Evolutionary conservation across 2,797 vertebrate species (phyloP).

Genomic region (Helostoma temminkii): DNA sequence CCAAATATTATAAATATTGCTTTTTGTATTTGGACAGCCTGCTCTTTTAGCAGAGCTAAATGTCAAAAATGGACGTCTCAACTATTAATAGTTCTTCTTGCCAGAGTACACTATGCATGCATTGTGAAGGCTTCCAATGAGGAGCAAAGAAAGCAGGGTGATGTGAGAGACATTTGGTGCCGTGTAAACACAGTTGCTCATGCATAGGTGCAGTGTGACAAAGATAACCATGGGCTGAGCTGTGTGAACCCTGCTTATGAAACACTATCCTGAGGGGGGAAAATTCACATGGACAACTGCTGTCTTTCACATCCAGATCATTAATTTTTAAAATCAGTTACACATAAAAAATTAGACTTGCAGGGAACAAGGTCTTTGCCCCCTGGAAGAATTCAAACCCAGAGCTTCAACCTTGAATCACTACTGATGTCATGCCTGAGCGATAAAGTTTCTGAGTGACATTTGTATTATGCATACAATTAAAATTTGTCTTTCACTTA

Average conservation of each 20-base stretch:
- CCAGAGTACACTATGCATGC: conserved; percentile 5
- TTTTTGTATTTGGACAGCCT: conserved; percentile 30
- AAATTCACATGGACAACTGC: conserved; percentile 24
- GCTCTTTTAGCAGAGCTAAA: conserved; percentile 23
- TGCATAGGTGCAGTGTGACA: conserved; percentile 25
- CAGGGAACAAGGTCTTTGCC: neutral
- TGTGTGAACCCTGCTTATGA: conserved; percentile 6
- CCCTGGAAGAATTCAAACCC: neutral
- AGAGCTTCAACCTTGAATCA: neutral
- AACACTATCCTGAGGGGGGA: conserved; percentile 6
- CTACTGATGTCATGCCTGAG: neutral
- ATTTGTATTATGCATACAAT: conserved; percentile 1
- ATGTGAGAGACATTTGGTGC: conserved; percentile 39
- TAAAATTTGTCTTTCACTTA: neutral
- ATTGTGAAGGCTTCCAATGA: conserved; percentile 22
- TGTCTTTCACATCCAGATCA: conserved; percentile 13
- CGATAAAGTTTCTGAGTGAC: neutral
- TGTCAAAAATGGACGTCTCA: conserved; percentile 38
- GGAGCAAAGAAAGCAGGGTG: conserved; percentile 27
- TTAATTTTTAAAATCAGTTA: neutral
- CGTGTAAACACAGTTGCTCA: conserved; percentile 20
- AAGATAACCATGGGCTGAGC: conserved; percentile 15
- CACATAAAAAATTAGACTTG: neutral
- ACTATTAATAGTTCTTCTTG: conserved; percentile 25
- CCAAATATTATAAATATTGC: conserved; percentile 16